These are phyloP conservation scores for Flexamia atlantica DNA, from an alignment of 2,888 invertebrate genomes.

Conservation along the genomic window DNA sequence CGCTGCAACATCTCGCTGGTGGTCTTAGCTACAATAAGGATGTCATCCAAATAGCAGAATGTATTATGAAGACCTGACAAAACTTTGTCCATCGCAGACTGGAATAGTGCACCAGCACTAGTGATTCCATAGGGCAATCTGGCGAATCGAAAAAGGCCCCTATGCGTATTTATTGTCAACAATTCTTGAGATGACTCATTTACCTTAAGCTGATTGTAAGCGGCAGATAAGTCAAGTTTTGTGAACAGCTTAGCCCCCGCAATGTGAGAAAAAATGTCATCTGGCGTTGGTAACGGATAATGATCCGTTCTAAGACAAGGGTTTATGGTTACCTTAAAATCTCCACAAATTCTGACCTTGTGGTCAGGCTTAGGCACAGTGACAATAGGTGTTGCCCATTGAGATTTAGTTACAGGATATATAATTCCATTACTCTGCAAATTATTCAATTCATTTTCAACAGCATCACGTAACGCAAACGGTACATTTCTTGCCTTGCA, in stretches of 20 bases:
- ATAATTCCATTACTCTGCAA: conserved; percentile 3
- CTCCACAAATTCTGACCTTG: no score
- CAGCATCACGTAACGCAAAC: conserved; percentile 24
- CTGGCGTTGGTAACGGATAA: conserved; percentile 26
- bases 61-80: no score
- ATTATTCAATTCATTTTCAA: conserved; percentile 15
- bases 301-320: not conserved
- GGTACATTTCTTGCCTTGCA: conserved; percentile 38
- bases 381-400: conserved; percentile 11
- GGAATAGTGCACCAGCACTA: no score
- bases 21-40: conserved; percentile 65
- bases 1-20: conserved; percentile 66
- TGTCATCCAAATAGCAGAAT: no score
- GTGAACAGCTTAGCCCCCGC: conserved; percentile 7
- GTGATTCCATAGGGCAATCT: conserved; percentile 4
- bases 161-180: conserved; percentile 37
- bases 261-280: conserved; percentile 25
- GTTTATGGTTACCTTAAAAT: conserved; percentile 26
- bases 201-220: no score
- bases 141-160: conserved; percentile 62
- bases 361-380: not conserved
- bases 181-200: conserved; percentile 24
- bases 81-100: no score
- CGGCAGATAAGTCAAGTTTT: conserved; percentile 6
- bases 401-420: conserved; percentile 24